Base-by-base conservation (phyloP, 2,113 vertebrate species). In the Mesembrinibis cayennensis region DNA sequence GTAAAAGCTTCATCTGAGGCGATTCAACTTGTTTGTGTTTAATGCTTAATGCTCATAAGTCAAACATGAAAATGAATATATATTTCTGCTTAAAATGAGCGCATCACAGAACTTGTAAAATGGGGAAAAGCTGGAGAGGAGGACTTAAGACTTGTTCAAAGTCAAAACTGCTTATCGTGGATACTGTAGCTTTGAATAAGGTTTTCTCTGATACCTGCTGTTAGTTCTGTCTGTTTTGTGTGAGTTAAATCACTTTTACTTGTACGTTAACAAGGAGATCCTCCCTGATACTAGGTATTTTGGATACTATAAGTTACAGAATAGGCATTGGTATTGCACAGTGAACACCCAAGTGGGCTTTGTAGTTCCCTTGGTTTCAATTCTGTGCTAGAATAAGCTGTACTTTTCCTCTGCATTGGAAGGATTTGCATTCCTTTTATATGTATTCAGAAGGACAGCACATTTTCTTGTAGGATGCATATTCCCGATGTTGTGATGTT, bases 391-490 rank as follows among this genome's bases (percentile, higher is more conserved):
- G 70, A 98, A 72, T 67, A 98, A 98, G 49, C 97, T 98, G 98
- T 98, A 29, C 97, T 98, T 98, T 97, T 97, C 98, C 98, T 98
- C 98, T 98, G 98, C 98, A 91, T 98, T 98, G 89, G 90, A 98
- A 98, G 97, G 97, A 89, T 13, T 87, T 11, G n/a, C 42, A 90
- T 85, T 98, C 97, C 98, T 98, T 98, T 98, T 94, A 93, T 11
- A 96, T 98, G 98, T 98, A 98, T 98, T 98, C 98, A 98, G 87
- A 98, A 98, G 98, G 73, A 97, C 98, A 98, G 98, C 63, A 98
- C 98, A 98, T 49, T 70, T 30, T 56, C 10, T 69, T 56, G 27
- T 27, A 58, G 19, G 3, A 5, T 67, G 10, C 5, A 1, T 6
- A 1, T 80, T 92, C 36, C 32, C 40, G 34, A 0, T 73, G 29